A percentile compares a stretch with the other conserved stretches of the same genome.
Evolutionary conservation across 2,888 invertebrate species (phyloP).

Genomic region (Xanthostigma xanthostigma): DNA sequence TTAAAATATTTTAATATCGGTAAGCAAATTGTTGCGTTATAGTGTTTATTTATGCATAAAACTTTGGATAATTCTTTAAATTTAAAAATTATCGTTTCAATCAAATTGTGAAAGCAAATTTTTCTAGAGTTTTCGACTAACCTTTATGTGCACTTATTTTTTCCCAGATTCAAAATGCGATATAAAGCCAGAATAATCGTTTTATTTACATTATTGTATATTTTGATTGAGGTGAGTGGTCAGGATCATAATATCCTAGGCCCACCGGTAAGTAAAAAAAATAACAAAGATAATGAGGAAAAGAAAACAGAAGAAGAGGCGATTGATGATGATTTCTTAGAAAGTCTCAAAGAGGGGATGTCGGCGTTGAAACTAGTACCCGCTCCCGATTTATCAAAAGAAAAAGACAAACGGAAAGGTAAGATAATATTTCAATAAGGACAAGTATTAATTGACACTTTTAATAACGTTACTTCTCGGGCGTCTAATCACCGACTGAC

Average conservation of each 20-base stretch:
- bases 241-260: background rate
- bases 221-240: too few relatives aligned
- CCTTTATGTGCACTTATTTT: too few relatives aligned
- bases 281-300: conserved; percentile 20
- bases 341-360: background rate
- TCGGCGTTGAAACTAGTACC: conserved; percentile 24
- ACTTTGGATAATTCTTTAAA: too few relatives aligned
- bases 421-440: conserved; percentile 3
- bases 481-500: background rate
- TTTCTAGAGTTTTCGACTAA: too few relatives aligned
- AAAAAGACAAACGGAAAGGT: conserved; percentile 24
- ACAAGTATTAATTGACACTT: background rate
- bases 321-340: background rate
- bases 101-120: too few relatives aligned
- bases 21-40: too few relatives aligned
- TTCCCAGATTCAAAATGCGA: too few relatives aligned
- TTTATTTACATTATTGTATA: too few relatives aligned
- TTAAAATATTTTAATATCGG: too few relatives aligned
- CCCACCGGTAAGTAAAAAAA: conserved; percentile 6
- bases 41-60: too few relatives aligned
- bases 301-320: conserved; percentile 14
- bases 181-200: too few relatives aligned
- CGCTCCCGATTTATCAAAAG: conserved; percentile 28
- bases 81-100: too few relatives aligned
- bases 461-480: conserved; percentile 2